phyloP scores from a whole-genome alignment of 2,113 vertebrate genomes.

The Chamaetylas fuelleborni region DNA sequence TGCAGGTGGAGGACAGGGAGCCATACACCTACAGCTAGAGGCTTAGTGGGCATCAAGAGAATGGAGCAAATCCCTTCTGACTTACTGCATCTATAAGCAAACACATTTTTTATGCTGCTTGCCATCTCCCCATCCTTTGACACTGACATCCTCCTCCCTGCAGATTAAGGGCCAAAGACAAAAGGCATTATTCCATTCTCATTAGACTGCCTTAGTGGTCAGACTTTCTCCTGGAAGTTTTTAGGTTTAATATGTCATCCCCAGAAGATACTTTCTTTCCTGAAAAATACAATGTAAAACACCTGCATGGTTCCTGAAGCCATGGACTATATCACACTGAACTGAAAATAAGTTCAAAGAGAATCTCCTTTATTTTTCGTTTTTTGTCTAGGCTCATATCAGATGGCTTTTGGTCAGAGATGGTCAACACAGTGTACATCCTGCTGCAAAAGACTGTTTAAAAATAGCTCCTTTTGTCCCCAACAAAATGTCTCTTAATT shows the following conservation, averaged over 20 bases:
- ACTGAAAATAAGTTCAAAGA: neutral
- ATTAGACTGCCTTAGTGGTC: neutral
- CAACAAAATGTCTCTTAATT: neutral
- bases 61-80: neutral
- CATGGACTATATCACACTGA: neutral
- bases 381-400: neutral
- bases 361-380: neutral
- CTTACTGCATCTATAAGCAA: neutral
- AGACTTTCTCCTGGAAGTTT: neutral
- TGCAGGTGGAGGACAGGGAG: neutral
- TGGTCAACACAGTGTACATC: neutral
- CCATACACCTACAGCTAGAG: neutral
- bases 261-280: neutral
- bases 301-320: neutral
- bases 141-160: neutral
- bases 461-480: neutral
- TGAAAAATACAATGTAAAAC: neutral
- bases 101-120: neutral
- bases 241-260: neutral
- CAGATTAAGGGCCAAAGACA: neutral
- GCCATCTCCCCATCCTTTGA: neutral
- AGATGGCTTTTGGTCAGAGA: neutral
- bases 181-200: neutral
- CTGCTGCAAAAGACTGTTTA: neutral
- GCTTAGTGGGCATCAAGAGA: neutral